A percentile compares a stretch with the other conserved stretches of the same genome.
phyloP scores from a whole-genome alignment of 2,113 vertebrate species.

The Nematolebias whitei region DNA sequence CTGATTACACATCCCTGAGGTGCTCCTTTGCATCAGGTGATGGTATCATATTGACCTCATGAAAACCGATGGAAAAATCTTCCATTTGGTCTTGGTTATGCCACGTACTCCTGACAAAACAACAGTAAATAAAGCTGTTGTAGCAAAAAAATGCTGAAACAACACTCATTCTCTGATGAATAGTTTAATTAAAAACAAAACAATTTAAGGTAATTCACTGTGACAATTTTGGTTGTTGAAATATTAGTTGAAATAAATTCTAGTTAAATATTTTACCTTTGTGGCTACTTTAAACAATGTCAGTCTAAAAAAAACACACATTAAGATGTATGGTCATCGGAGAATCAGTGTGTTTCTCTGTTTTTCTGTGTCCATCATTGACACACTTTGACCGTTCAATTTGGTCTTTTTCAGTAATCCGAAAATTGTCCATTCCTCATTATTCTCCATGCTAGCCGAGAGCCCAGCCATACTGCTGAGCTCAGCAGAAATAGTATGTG shows the following conservation, averaged over 20 bases:
- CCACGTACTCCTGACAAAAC: too few relatives aligned
- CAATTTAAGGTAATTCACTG: too few relatives aligned
- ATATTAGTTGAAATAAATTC: too few relatives aligned
- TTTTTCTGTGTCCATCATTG: constrained; percentile 34
- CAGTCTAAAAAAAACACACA: not conserved
- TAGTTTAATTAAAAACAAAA: too few relatives aligned
- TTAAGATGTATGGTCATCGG: constrained; percentile 6
- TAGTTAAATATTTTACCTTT: too few relatives aligned
- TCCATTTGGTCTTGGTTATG: too few relatives aligned
- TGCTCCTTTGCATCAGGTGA: not conserved
- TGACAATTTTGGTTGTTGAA: too few relatives aligned
- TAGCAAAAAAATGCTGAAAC: too few relatives aligned
- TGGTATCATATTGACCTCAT: not conserved
- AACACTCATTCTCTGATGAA: too few relatives aligned
- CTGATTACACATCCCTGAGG: not conserved
- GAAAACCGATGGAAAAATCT: not conserved
- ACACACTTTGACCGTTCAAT: constrained; percentile 48
- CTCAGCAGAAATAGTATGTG: constrained; percentile 53
- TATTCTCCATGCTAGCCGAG: constrained; percentile 52
- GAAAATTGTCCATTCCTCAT: constrained; percentile 64
- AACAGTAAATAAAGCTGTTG: too few relatives aligned
- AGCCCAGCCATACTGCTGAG: constrained; percentile 72
- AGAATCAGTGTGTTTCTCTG: constrained; percentile 5
- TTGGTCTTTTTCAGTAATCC: constrained; percentile 49
- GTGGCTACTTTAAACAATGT: not conserved